Base-by-base conservation (phyloP, 2,797 vertebrate species). In the Onychomys arenicola region DNA sequence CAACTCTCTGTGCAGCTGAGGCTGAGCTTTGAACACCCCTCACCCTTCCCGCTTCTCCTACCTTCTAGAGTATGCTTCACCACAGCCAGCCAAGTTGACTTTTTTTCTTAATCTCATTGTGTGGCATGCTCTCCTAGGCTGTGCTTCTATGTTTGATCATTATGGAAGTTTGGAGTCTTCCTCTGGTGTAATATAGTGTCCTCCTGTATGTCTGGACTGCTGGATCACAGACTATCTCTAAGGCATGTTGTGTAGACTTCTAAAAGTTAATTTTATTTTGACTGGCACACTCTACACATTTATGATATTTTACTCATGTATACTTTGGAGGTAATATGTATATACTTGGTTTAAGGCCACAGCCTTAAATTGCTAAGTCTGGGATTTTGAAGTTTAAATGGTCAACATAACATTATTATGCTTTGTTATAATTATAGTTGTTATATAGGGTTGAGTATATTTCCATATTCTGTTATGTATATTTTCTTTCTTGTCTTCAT, bases 141-240 rank as follows among this genome's bases (percentile, higher is more conserved):
- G 65, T 17, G 34, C 12, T 71, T 14, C 19, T 89, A 49, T 29
- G 85, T 94, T 80, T 81, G 21, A 19, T 71, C 12, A 71, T 49
- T 94, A 63, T 3, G 46, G 34, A 87, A 40, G 1, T 92, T 96
- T 87, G n/a, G 65, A 59, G 71, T 2, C 90, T 91, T 95, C 96
- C 23, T 65, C 49, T 95, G 13, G 34, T 69, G 25, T n/a, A 75
- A 11, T 82, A 61, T n/a, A 77, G 29, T 82, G 34, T 93, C 29
- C 49, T 92, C 29, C 57, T 92, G 89, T 82, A 49, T 5, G 43
- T 87, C 92, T 89, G 40, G 16, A 63, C 93, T 59, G 8, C 86
- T 76, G 23, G 34, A 71, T 83, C 49, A 75, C 81, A 95, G 57
- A 23, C 23, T 16, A 27, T 65, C 49, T 84, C 49, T 76, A 76